These are phyloP conservation scores for Syrphus vitripennis DNA, from an alignment of 2,888 invertebrate genomes.

Conservation along the genomic window DNA sequence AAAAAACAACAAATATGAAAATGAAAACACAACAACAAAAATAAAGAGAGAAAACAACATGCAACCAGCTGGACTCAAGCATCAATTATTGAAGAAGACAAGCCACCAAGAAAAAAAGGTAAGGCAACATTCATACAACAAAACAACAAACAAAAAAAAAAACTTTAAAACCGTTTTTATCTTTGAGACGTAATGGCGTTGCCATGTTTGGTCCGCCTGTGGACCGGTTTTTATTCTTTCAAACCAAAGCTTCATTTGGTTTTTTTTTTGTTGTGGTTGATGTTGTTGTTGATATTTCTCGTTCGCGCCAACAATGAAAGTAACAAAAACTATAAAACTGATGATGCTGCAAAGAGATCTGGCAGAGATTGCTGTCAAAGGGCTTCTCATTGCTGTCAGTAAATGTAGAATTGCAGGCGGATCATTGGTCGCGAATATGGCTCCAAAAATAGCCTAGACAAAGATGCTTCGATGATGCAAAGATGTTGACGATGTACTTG, in stretches of 20 bases:
- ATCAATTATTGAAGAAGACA: conserved; percentile 69
- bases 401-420: conserved; percentile 38
- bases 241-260: neutral
- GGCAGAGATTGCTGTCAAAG: conserved; percentile 60
- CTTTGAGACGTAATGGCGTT: conserved; percentile 61
- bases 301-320: neutral
- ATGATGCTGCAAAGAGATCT: conserved; percentile 45
- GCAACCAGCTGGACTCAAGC: conserved; percentile 68
- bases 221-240: conserved; percentile 43
- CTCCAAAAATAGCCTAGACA: conserved; percentile 53
- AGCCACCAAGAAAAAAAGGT: conserved; percentile 36
- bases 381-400: conserved; percentile 61
- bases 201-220: conserved; percentile 57
- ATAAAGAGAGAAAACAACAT: conserved; percentile 18
- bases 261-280: neutral
- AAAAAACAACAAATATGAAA: conserved; percentile 44
- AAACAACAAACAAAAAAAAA: conserved; percentile 13
- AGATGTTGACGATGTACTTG: conserved; percentile 17
- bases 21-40: conserved; percentile 46
- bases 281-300: neutral
- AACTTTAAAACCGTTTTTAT: conserved; percentile 45
- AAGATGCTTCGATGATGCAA: neutral
- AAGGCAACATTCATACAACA: neutral
- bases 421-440: conserved; percentile 10
- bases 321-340: neutral